Evolutionary conservation across 2,797 vertebrate genomes (phyloP), one percentile per base, ranked within the genome.

Genomic region (Petrocephalus schoutedeni): DNA sequence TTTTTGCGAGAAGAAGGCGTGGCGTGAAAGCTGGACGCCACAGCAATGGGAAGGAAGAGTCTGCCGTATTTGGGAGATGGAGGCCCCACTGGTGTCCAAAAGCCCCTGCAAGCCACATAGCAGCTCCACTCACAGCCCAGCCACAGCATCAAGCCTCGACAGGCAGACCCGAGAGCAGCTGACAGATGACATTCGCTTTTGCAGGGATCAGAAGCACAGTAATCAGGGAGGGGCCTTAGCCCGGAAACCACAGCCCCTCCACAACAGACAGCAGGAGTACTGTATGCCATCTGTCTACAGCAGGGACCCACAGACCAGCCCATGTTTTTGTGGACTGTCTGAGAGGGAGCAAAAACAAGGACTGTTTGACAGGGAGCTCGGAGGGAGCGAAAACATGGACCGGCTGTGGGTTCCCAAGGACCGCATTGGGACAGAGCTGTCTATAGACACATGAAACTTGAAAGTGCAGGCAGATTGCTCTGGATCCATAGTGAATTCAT

Each of bases 131-230:
- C 45, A 21, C 28, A 64, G 61, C 86, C 71, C 56, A 64, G 86
- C 58, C 86, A 54, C 71, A 51, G 28, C 67, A 90, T 91, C 90
- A 85, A 89, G 91, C 86, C 87, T 89, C 61, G 83, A 90, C 89
- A 85, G 77, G 90, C 83, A 90, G 58, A 9, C 86, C 84, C 85
- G 86, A 87, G 77, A 7, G 86, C 67, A 53, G 64, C 88, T 59
- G 53, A 71, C 10, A 77, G 92, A n/a, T 45, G 53, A 10, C 88
- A 85, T 87, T 77, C 89, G 87, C 51, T 88, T 86, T 49, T 83
- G 49, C 86, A 67, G 58, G 89, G 1, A 41, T 49, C 74, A 80
- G 9, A 82, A 57, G 54, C 23, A 16, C 64, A 89, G 91, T 86
- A 89, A 90, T 89, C 88, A 90, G 57, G 16, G 41, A 2, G 86